Evolutionary conservation across 1,140 invertebrate genomes (phyloP), one percentile per base, ranked within the genome.

Genomic region (Ceratina calcarata): DNA sequence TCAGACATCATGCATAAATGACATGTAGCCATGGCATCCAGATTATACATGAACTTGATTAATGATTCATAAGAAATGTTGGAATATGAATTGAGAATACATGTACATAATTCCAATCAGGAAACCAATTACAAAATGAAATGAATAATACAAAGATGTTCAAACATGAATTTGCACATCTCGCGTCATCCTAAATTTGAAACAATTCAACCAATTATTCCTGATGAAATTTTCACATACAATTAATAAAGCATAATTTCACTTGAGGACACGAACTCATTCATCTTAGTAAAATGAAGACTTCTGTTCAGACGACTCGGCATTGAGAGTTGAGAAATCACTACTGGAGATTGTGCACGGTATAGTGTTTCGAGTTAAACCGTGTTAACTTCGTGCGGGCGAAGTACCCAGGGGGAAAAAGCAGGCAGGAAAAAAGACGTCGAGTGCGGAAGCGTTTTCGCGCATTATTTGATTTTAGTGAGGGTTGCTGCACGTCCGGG

Each of bases 391-490:
- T 58, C n/a, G 20, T 12, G 58, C 37, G 27, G 37, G 57, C 37
- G 55, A 72, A 51, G 75, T 55, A 66, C 51, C 27, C 37, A 45
- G 37, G 8, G 20, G n/a, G 18, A 73, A 73, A 32, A 60, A 73
- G 57, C 55, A 45, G 13, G 55, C 55, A 45, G 37, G 37, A 45
- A 45, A 45, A 45, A 45, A 45, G 66, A 66, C 55, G 71, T 24
- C 20, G 57, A 37, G 49, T 57, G 15, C 13, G 13, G 53, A 77
- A 68, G 58, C 45, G 24, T 20, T 18, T 16, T 74, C 24, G 22
- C 51, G 27, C 37, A 49, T 81, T 78, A 78, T 84, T 84, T 58
- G 74, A 82, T 74, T 73, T 73, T 57, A 22, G n/a, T 37, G 55
- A 58, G 22, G 66, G 65, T 57, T 32, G 61, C 18, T 62, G 57